A percentile compares a stretch with the other conserved stretches of the same genome.
Conservation (phyloP, 2,888 invertebrate species). For the Ectemnius cavifrons region DNA sequence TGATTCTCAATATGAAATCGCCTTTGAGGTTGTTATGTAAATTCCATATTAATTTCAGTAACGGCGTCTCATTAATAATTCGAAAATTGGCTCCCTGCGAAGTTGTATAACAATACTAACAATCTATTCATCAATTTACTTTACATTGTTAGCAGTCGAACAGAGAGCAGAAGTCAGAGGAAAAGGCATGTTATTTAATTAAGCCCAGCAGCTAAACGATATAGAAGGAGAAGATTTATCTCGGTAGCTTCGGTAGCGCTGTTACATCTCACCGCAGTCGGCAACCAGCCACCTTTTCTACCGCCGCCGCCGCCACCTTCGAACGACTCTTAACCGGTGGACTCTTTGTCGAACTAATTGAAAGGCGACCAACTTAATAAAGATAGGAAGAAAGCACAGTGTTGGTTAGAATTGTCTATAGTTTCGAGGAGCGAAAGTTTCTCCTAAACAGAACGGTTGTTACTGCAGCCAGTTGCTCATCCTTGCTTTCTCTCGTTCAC, state of each 20-base stretch:
- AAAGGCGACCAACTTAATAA: constrained; percentile 43
- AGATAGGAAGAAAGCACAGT: constrained; percentile 11
- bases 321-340: constrained; percentile 5
- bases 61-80: too few relatives aligned
- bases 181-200: not conserved
- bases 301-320: too few relatives aligned
- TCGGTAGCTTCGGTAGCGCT: not conserved
- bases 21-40: too few relatives aligned
- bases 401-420: constrained; percentile 10
- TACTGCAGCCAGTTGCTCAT: too few relatives aligned
- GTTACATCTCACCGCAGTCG: not conserved
- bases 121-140: not conserved
- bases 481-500: too few relatives aligned
- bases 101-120: too few relatives aligned
- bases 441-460: too few relatives aligned
- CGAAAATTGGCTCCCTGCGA: too few relatives aligned
- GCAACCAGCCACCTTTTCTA: too few relatives aligned
- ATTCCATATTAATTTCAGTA: too few relatives aligned
- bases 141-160: not conserved
- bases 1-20: too few relatives aligned
- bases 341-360: constrained; percentile 51
- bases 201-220: not conserved
- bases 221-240: not conserved
- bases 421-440: not conserved
- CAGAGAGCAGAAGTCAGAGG: not conserved